phyloP scores from a whole-genome alignment of 2,113 vertebrate genomes.

The Tapirus terrestris region DNA sequence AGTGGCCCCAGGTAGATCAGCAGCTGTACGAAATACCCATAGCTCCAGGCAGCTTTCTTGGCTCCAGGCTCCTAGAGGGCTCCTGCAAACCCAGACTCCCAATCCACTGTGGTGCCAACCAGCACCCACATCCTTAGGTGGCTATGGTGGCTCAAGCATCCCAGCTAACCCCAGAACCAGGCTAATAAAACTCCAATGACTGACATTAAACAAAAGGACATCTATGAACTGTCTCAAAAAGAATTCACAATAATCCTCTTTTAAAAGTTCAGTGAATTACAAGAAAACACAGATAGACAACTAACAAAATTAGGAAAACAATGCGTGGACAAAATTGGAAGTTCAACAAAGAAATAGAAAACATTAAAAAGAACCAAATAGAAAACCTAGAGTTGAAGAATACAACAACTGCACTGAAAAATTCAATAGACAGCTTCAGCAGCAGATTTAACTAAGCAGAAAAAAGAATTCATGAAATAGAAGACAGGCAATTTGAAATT shows the following conservation, averaged over 20 bases:
- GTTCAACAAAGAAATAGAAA: too few relatives aligned
- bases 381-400: too few relatives aligned
- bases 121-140: too few relatives aligned
- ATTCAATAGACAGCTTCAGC: not conserved
- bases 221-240: not conserved
- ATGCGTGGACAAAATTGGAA: too few relatives aligned
- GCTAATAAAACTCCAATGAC: not conserved
- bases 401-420: not conserved
- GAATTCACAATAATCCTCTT: not conserved
- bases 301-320: not conserved
- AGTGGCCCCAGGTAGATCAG: too few relatives aligned
- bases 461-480: not conserved
- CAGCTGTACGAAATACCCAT: too few relatives aligned
- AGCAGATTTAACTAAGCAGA: not conserved
- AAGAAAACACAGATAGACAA: not conserved
- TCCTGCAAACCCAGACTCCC: too few relatives aligned
- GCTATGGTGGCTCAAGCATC: not conserved
- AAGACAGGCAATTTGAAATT: not conserved
- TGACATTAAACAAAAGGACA: not conserved
- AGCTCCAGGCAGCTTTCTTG: not conserved
- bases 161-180: not conserved
- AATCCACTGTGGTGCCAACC: too few relatives aligned
- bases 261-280: not conserved
- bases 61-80: too few relatives aligned
- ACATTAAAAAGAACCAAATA: too few relatives aligned